Evolutionary conservation across 2,113 vertebrate species (phyloP), one percentile per base, ranked within the genome.

Genomic region (Podarcis cretensis): DNA sequence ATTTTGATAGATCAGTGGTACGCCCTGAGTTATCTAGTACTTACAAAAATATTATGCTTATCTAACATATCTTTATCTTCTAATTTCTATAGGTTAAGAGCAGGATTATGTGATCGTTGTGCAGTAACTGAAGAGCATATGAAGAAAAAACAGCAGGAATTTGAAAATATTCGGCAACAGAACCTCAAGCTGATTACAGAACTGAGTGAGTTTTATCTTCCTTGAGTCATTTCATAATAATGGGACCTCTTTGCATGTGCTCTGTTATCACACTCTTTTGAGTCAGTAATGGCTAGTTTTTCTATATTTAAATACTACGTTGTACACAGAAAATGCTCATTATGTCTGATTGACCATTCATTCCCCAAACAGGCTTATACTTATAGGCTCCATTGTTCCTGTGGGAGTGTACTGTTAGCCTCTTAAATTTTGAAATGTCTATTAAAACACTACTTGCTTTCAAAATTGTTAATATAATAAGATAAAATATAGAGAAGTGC

Each of bases 101-200:
- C 97, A 0, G 97, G 97, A 85, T 95, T 98, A 54, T 99, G 99
- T 95, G 97, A 98, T 92, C 97, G 96, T 59, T 99, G 98, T 96
- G 96, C 97, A 85, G 96, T 98, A 86, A 98, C 98, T 0, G 97
- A 98, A 95, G 98, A 98, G 82, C 97, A 97, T 32, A 97, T 98
- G 97, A 97, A 97, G 93, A 98, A 96, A 81, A 96, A 97, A 86
- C 98, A 98, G 87, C 96, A 95, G 37, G 97, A 98, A 84, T 98
- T 97, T 95, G 98, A 98, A 94, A 98, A 97, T 88, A 96, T 98
- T 90, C 96, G 97, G 59, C 97, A 98, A 84, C 97, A 98, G 94
- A 98, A 98, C 92, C 95, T 98, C 54, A 96, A 94, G 63, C 97
- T 98, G 59, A 96, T 99, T 76, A 95, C 96, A 66, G 97, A 98